Evolutionary conservation across 2,797 vertebrate species (phyloP), one percentile per base, ranked within the genome.

Genomic region (Lutjanus argentimaculatus): DNA sequence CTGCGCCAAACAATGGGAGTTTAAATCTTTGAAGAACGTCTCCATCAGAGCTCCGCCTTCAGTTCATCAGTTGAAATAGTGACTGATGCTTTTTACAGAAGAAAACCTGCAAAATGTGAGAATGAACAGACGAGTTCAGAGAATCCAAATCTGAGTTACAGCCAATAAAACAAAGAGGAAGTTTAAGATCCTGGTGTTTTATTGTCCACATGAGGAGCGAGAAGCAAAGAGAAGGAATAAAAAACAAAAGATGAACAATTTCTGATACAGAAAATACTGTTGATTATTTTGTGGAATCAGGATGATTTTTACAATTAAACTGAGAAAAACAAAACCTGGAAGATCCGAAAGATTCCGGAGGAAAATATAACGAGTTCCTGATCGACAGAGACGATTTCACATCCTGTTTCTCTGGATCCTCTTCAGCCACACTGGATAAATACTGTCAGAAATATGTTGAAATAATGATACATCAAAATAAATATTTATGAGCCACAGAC

Each of bases 191-290:
- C 72, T 75, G 81, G 68, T 73, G 86, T 62, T 88, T 85, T 89
- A 85, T 85, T 82, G 59, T 83, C 57, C 45, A 80, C 77, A 69
- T 69, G 71, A 75, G 46, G 45, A 84, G 71, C 56, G 42, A 83
- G 68, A 84, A 75, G 77, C 68, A 71, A 75, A 83, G 30, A 36
- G 30, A 36, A 36, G 30, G 25, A 63, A 17, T 13, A 8, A 53
- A 10, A 52, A 52, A 51, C 59, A 73, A 56, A 53, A 52, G 25
- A 63, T 19, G 17, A 63, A 70, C 51, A 2, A 56, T 79, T 89
- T 89, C 82, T 86, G 85, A 85, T 83, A 80, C 84, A 88, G 87
- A 88, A 88, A 88, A 82, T 69, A 85, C 70, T 40, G 63, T 42
- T 25, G 67, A 45, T 19, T n/a, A 19, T 55, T 74, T 76, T 61